These are phyloP conservation scores for Dasyurus viverrinus DNA, from an alignment of 2,113 vertebrate genomes.

Conservation along the genomic window DNA sequence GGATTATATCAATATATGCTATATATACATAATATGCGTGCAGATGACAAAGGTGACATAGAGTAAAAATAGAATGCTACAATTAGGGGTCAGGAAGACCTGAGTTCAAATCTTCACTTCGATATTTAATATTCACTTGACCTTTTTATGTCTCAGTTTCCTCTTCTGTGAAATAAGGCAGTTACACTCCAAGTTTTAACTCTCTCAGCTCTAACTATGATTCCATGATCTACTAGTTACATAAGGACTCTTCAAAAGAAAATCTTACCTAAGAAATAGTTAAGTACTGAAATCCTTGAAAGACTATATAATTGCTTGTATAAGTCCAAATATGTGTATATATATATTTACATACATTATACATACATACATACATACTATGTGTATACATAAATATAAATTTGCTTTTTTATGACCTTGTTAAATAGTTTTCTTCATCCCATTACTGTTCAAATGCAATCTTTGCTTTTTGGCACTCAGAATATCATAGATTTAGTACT, in stretches of 20 bases:
- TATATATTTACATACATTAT: not conserved
- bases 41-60: not conserved
- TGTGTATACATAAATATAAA: not conserved
- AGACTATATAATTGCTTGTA: not conserved
- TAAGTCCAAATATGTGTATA: too few species aligned
- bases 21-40: not conserved
- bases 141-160: not conserved
- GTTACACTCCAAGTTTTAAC: not conserved
- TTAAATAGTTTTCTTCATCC: not conserved
- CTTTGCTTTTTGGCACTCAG: constrained; percentile 1
- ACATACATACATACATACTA: not conserved
- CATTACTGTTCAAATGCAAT: constrained; percentile 61
- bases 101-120: not conserved
- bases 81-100: not conserved
- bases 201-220: not conserved
- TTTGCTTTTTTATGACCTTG: not conserved
- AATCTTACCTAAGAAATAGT: not conserved
- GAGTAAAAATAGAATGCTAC: not conserved
- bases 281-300: not conserved
- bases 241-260: constrained; percentile 18
- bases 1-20: not conserved
- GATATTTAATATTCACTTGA: not conserved
- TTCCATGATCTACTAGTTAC: constrained; percentile 3
- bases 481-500: constrained; percentile 34
- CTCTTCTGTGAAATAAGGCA: not conserved